These are phyloP conservation scores for Drosophila neutralis DNA, from an alignment of 2,888 invertebrate species.

Conservation along the genomic window DNA sequence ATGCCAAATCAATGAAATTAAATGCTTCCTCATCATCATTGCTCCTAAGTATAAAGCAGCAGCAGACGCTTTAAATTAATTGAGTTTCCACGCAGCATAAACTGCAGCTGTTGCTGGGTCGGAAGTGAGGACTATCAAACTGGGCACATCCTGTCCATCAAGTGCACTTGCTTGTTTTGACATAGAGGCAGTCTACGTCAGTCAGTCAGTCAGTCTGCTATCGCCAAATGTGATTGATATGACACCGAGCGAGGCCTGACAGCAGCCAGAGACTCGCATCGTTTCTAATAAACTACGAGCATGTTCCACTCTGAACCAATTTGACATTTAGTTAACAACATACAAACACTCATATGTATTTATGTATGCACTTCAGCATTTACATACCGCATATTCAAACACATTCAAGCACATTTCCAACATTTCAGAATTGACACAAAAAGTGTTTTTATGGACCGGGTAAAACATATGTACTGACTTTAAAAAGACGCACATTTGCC, in stretches of 20 bases:
- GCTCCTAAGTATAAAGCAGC: constrained; percentile 37
- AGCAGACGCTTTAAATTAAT: constrained; percentile 55
- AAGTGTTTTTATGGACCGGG: not conserved
- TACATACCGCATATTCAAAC: not conserved
- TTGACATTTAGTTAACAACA: constrained; percentile 34
- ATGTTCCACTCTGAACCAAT: constrained; percentile 29
- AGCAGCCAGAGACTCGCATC: constrained; percentile 20
- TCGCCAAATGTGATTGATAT: constrained; percentile 56
- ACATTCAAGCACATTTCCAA: not conserved
- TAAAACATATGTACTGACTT: not conserved
- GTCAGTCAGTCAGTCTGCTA: constrained; percentile 36
- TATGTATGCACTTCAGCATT: not conserved
- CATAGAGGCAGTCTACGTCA: constrained; percentile 28
- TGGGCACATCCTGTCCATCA: constrained; percentile 13
- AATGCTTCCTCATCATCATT: constrained; percentile 49
- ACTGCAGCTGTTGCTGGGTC: constrained; percentile 11
- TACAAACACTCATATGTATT: constrained; percentile 1
- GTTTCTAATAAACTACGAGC: constrained; percentile 12
- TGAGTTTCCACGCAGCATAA: constrained; percentile 49
- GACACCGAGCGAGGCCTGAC: constrained; percentile 48
- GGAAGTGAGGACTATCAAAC: constrained; percentile 1
- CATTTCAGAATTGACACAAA: not conserved
- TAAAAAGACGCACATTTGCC: not conserved
- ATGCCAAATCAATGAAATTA: constrained; percentile 56
- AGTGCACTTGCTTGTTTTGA: constrained; percentile 21